Conservation (phyloP, 2,113 vertebrate species). For the Gobio gobio region DNA sequence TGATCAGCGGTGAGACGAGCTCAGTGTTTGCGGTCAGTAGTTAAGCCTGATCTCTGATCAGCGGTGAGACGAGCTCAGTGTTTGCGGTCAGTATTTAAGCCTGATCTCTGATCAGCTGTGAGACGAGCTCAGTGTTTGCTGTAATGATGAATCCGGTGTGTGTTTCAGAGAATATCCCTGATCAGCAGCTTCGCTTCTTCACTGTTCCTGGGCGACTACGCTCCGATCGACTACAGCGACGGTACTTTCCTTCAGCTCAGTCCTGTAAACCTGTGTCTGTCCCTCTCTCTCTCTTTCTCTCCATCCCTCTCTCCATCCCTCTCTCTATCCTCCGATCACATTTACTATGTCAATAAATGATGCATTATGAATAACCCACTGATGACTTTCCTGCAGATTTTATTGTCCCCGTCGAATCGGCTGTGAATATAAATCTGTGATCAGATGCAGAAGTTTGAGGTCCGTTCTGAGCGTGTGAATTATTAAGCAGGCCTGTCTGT, state of each 20-base stretch:
- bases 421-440: not conserved
- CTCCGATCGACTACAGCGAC: constrained; percentile 90
- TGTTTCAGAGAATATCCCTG: constrained; percentile 89
- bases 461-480: not conserved
- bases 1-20: too few species aligned
- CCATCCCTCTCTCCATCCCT: too few species aligned
- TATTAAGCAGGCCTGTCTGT: too few species aligned
- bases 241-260: constrained; percentile 70
- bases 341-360: not conserved
- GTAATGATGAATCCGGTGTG: constrained; percentile 3
- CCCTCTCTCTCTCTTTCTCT: too few species aligned
- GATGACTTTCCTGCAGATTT: not conserved
- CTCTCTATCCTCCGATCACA: not conserved
- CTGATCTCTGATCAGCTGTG: not conserved
- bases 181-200: constrained; percentile 95
- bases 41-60: not conserved
- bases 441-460: too few species aligned
- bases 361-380: not conserved
- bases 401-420: too few species aligned
- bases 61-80: too few species aligned
- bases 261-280: too few species aligned
- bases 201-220: constrained; percentile 88
- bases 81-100: not conserved
- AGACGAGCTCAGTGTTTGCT: not conserved
- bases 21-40: not conserved